Evolutionary conservation across 1,140 invertebrate species (phyloP), one percentile per base, ranked within the genome.

Genomic region (Bombus sibiricus): DNA sequence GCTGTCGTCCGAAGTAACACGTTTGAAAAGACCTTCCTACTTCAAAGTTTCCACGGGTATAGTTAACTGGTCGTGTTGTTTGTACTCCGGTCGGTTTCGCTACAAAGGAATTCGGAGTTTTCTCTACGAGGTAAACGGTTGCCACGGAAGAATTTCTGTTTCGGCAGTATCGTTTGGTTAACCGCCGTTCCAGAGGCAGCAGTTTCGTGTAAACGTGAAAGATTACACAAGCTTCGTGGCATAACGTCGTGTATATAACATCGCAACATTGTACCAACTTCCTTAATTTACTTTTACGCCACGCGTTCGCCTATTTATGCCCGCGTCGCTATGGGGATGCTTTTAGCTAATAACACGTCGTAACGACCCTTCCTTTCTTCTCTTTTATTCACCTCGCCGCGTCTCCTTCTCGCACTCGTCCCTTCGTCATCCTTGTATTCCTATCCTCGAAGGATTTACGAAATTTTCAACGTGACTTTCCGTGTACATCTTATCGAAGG

Each of bases 291-390:
- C 75, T 80, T 86, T 69, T 41, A 71, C 12, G 13, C 3, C 18
- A 34, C 22, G 34, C 43, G 6, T 57, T 76, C 12, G 64, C 53
- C 62, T 85, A 85, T 74, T 74, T 79, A 78, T 85, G 22, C 10
- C 18, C 47, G 28, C 34, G 66, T 47, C 34, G 81, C 32, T 39
- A 10, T 37, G 43, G 8, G 12, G 69, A 85, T 64, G 77, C 22
- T 68, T 86, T 86, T 81, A 86, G 57, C 39, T 81, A 75, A 80
- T 81, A 86, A 68, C 71, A 43, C 39, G 13, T 25, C 41, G 18
- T 34, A 47, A 69, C 47, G 13, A 53, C n/a, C 1, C 32, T 37
- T 22, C 2, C 41, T 53, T 39, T 15, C 74, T 76, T 37, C 25
- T 22, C 25, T 76, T 76, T 76, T 75, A 43, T 43, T 43, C 9